Conservation (phyloP, 2,113 vertebrate genomes). For the Istiophorus platypterus region DNA sequence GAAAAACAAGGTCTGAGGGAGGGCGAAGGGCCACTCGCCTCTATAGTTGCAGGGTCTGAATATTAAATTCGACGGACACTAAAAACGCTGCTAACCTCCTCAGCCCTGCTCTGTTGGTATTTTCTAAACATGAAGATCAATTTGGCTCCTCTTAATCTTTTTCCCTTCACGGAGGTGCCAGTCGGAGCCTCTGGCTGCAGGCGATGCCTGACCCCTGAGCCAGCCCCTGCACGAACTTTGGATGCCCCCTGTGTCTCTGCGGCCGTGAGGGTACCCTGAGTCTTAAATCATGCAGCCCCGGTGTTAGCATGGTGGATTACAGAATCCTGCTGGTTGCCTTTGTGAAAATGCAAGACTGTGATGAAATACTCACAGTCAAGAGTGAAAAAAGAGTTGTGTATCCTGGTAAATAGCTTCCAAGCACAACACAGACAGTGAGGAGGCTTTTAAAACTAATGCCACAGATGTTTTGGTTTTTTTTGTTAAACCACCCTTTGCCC, state of each 20-base stretch:
- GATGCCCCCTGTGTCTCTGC: conserved; percentile 26
- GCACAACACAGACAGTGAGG: background rate
- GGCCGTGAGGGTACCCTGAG: conserved; percentile 1
- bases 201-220: conserved; percentile 32
- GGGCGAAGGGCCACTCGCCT: conserved; percentile 24
- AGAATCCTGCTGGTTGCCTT: background rate
- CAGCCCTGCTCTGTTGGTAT: conserved; percentile 4
- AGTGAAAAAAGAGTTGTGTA: background rate
- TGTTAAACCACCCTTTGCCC: too few relatives aligned
- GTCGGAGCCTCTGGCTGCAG: background rate
- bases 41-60: conserved; percentile 25
- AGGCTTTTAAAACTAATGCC: background rate
- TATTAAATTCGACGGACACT: conserved; percentile 48
- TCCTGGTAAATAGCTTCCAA: too few relatives aligned
- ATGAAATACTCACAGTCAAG: conserved; percentile 9
- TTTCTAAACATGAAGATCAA: conserved; percentile 34
- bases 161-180: conserved; percentile 9
- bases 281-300: background rate
- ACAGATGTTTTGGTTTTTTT: too few relatives aligned
- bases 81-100: conserved; percentile 19
- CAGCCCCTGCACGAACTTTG: background rate
- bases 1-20: conserved; percentile 26
- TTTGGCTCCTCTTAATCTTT: conserved; percentile 38
- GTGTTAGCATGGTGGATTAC: conserved; percentile 23
- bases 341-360: conserved; percentile 4